Conservation (phyloP, 64 coral and sea anemone species). For the Porites lutea region DNA sequence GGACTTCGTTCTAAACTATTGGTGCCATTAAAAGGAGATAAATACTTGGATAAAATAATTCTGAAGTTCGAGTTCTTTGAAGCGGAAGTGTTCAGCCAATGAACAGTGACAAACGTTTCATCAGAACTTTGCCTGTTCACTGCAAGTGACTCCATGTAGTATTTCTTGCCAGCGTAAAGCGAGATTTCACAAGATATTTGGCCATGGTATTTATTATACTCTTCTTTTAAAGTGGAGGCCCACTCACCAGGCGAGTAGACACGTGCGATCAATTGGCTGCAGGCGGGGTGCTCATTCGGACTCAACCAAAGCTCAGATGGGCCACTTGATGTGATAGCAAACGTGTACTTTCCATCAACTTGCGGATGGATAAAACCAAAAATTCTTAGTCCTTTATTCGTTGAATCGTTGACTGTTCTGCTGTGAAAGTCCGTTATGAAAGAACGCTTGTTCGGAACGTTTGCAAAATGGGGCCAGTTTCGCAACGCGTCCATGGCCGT, state of each 20-base stretch:
- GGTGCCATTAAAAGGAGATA: neutral
- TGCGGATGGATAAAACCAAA: slow-evolving; percentile 93
- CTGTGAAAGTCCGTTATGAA: slow-evolving; percentile 51
- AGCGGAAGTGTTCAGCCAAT: slow-evolving; percentile 25
- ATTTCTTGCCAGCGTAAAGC: slow-evolving; percentile 62
- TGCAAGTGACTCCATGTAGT: slow-evolving; percentile 79
- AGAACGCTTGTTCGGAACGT: slow-evolving; percentile 62
- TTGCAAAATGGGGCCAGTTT: slow-evolving; percentile 72
- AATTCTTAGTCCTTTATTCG: slow-evolving; percentile 80
- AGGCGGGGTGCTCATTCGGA: slow-evolving; percentile 55
- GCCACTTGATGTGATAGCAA: slow-evolving; percentile 87
- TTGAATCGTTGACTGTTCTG: neutral
- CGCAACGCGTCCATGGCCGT: slow-evolving; percentile 71
- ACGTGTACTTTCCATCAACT: slow-evolving; percentile 67
- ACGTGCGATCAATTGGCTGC: slow-evolving; percentile 56
- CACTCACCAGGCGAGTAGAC: slow-evolving; percentile 65
- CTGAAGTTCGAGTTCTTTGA: neutral
- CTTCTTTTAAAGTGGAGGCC: slow-evolving; percentile 24
- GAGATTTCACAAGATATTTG: slow-evolving; percentile 80
- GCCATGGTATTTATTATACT: slow-evolving; percentile 82
- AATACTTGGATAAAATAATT: neutral
- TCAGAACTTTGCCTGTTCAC: slow-evolving; percentile 72
- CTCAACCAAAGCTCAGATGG: slow-evolving; percentile 95
- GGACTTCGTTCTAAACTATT: neutral
- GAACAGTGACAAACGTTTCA: slow-evolving; percentile 59